Evolutionary conservation across 2,888 invertebrate species (phyloP).

Genomic region (Plagodis dolabraria): DNA sequence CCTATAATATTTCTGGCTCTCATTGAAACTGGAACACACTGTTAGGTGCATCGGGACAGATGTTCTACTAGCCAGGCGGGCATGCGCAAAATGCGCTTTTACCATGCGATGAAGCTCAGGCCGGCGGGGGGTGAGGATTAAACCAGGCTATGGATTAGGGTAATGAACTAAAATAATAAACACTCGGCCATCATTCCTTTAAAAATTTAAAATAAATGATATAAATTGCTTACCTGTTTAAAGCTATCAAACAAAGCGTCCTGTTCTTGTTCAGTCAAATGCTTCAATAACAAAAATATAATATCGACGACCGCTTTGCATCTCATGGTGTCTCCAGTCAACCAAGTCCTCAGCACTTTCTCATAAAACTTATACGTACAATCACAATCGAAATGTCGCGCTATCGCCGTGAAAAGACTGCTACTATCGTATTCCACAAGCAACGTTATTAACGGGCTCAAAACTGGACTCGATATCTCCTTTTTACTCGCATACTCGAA

Average conservation of each 20-base stretch:
- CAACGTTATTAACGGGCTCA: slow-evolving; percentile 81
- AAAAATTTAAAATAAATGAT: too few species aligned
- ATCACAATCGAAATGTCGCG: slow-evolving; percentile 52
- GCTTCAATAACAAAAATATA: slow-evolving; percentile 85
- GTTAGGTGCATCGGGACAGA: too few species aligned
- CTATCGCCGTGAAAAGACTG: slow-evolving; percentile 81
- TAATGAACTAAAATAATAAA: too few species aligned
- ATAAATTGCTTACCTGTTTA: slow-evolving; percentile 82
- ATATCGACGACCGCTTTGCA: slow-evolving; percentile 85
- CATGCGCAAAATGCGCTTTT: too few species aligned
- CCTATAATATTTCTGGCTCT: too few species aligned
- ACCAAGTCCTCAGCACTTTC: slow-evolving; percentile 72
- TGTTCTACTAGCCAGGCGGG: too few species aligned
- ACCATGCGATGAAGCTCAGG: too few species aligned
- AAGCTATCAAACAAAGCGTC: slow-evolving; percentile 82
- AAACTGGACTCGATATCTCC: slow-evolving; percentile 66
- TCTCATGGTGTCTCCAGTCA: slow-evolving; percentile 76
- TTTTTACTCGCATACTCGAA: slow-evolving; percentile 79
- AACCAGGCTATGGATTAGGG: too few species aligned
- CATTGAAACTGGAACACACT: too few species aligned
- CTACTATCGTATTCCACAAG: slow-evolving; percentile 83
- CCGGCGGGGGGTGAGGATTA: too few species aligned
- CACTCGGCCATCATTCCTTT: too few species aligned
- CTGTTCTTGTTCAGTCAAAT: slow-evolving; percentile 82
- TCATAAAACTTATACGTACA: slow-evolving; percentile 59